Base-by-base conservation (phyloP, 2,888 invertebrate species). In the Didymodactylos carnosus region DNA sequence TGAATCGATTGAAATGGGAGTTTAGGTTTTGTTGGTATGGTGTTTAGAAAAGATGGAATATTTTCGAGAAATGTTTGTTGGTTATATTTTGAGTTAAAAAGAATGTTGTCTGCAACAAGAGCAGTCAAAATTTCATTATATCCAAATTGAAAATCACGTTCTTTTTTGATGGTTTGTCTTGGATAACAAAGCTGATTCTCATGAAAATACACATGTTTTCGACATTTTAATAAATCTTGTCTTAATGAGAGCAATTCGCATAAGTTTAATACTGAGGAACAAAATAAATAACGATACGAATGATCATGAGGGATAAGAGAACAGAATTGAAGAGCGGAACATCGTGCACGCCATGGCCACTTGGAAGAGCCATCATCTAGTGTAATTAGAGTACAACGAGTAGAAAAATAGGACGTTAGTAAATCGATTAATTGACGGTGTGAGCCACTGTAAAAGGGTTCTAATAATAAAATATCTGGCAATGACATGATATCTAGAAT, bases 131-230 rank as follows among this genome's bases (percentile, higher is more conserved):
- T 88, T 82, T 90, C 88, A 83, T 89, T 90, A 77, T 89, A 88
- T 2, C 89, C 89, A 82, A 87, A 90, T 80, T 90, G 89, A 77
- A 89, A 88, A 81, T 90, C 89, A 76, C 89, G 83, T 79, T 75
- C 69, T 39, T 72, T 62, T n/a, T 72, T 39, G 39, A 86, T 85
- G 75, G 87, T 85, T 71, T 86, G 84, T 19, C 88, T 87, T 0
- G 90, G 89, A 82, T 89, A 90, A 0, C 87, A 85, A 39, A 90
- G 81, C 80, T 90, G 89, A 81, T 90, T 90, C 82, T 90, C 90
- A 80, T 90, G 90, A 78, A 90, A 90, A 79, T 89, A 90, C 0
- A 90, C 83, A 29, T 89, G 85, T 82, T 89, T 90, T 46, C 85
- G 85, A 41, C 87, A 81, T 4, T 51, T 14, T 1, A 81, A 82